phyloP scores from a whole-genome alignment of 1,140 invertebrate species.

The Drosophila littoralis region DNA sequence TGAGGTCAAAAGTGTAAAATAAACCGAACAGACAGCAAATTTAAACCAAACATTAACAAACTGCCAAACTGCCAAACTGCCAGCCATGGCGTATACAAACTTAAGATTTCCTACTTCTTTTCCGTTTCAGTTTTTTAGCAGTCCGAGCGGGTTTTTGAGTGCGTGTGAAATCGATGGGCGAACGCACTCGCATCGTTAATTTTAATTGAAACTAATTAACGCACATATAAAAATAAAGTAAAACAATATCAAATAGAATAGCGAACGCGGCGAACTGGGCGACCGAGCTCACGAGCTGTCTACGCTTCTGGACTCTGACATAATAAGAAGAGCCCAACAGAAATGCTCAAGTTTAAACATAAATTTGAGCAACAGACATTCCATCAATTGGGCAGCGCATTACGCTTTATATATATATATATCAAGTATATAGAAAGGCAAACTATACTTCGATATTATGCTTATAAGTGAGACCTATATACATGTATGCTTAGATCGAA shows the following conservation, averaged over 20 bases:
- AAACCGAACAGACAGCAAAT: conserved; percentile 45
- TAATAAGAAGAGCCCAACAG: neutral
- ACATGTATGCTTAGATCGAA: too few species aligned
- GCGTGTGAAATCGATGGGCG: conserved; percentile 75
- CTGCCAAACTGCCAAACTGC: conserved; percentile 49
- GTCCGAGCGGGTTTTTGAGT: conserved; percentile 42
- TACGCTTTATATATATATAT: too few species aligned
- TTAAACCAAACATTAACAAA: conserved; percentile 73
- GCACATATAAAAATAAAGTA: conserved; percentile 51
- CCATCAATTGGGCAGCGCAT: too few species aligned
- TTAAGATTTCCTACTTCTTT: conserved; percentile 61
- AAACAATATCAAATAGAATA: neutral
- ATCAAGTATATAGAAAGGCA: too few species aligned
- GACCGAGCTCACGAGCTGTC: neutral
- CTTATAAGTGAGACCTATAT: too few species aligned
- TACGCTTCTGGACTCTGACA: conserved; percentile 3
- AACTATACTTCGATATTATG: too few species aligned
- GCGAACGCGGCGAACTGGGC: neutral
- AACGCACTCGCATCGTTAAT: conserved; percentile 68
- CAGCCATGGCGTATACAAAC: conserved; percentile 31
- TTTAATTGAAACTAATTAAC: conserved; percentile 83
- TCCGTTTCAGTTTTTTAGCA: conserved; percentile 24
- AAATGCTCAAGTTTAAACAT: conserved; percentile 2
- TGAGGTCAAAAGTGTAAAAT: conserved; percentile 78
- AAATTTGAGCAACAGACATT: neutral